These are phyloP conservation scores for Drosophila erecta DNA, from an alignment of 1,140 invertebrate genomes.

Conservation along the genomic window DNA sequence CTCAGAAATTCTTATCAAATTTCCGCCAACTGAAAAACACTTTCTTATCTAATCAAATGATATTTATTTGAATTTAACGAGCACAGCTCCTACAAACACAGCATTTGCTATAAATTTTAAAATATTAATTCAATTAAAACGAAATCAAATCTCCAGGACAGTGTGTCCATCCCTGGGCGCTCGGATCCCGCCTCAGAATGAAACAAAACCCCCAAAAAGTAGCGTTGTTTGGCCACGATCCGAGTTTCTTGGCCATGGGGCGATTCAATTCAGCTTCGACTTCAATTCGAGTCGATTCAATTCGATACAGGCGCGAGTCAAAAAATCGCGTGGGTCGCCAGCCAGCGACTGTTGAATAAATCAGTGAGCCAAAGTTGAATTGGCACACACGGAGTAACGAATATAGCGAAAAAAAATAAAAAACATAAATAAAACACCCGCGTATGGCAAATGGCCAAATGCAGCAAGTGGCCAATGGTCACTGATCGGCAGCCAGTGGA, in stretches of 20 bases:
- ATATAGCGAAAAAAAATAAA: constrained; percentile 1
- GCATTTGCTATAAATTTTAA: neutral
- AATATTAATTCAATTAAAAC: neutral
- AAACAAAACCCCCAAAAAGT: neutral
- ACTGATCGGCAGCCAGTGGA: constrained; percentile 24
- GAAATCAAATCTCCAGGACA: neutral
- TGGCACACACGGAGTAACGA: constrained; percentile 37
- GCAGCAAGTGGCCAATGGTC: constrained; percentile 43
- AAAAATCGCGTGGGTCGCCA: constrained; percentile 55
- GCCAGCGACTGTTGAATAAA: constrained; percentile 57
- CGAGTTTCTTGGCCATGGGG: constrained; percentile 10
- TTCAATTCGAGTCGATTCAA: constrained; percentile 17
- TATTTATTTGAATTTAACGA: constrained; percentile 21
- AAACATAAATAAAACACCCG: constrained; percentile 63
- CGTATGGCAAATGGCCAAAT: constrained; percentile 63
- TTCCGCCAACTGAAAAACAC: constrained; percentile 10
- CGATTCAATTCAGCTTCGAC: constrained; percentile 18
- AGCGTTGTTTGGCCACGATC: constrained; percentile 1
- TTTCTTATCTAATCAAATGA: constrained; percentile 13
- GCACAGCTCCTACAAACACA: neutral
- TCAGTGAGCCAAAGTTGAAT: constrained; percentile 62
- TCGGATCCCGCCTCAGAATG: neutral
- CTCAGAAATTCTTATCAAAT: constrained; percentile 16
- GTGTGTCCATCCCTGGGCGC: constrained; percentile 8
- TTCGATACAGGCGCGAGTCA: constrained; percentile 26